Evolutionary conservation across 2,888 invertebrate species (phyloP), one percentile per base, ranked within the genome.

Genomic region (Drosophila pseudotalamancana): DNA sequence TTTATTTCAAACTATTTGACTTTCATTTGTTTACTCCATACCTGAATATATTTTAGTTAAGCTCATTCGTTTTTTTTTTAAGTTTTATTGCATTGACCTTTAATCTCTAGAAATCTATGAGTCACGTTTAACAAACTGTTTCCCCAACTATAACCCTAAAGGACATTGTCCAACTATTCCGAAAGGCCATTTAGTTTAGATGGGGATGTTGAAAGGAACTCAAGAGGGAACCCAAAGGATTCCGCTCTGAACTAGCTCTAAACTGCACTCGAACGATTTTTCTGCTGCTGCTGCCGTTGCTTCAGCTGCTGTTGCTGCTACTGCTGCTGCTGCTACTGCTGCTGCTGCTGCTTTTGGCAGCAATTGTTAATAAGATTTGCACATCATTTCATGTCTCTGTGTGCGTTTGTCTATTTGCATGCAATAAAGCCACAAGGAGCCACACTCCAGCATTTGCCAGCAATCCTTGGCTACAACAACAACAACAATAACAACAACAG

Each of bases 321-420:
- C 62, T 77, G 78, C 49, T 78, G 42, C 53, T 81, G 63, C 42
- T 79, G 80, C 54, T 77, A 39, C 19, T 51, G 34, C 16, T 42
- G 40, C n/a, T 32, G 32, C 55, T 51, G 72, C 57, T 79, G 84
- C 60, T 77, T 37, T 50, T 82, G 84, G 81, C 87, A 87, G 74
- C 84, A 77, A 87, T 87, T 82, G 82, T 87, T 82, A 82, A 82
- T 82, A 82, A 87, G 82, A 82, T 82, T 82, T 82, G 87, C 82
- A 82, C 84, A 84, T 87, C 84, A 82, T 82, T 82, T 82, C 80
- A 87, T 74, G 81, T 84, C 84, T 86, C 81, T 66, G 55, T 31
- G 31, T 42, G 34, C 25, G 51, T 35, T 40, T 62, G 59, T 68
- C 40, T 62, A 80, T 86, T 81, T 86, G 86, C 86, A 82, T 80